Conservation (phyloP, 2,797 vertebrate species). For the Eleutherodactylus coqui region DNA sequence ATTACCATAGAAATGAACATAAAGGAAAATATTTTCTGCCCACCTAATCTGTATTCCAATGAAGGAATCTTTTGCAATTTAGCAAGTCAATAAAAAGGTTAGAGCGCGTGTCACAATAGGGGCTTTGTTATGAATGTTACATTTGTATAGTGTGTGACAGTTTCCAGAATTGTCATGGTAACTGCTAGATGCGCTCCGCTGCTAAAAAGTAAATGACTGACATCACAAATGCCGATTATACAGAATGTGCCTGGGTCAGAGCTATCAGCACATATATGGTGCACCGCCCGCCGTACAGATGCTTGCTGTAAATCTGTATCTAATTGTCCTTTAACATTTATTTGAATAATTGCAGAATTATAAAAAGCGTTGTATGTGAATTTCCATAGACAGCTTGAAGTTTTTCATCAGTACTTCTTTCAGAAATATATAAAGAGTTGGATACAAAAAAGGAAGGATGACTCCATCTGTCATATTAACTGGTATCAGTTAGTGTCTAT, state of each 20-base stretch:
- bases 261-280: background rate
- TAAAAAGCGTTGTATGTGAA: background rate
- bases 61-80: conserved; percentile 31
- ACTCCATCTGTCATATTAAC: no score
- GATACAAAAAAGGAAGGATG: no score
- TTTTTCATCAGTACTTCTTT: no score
- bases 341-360: background rate
- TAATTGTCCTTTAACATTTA: background rate
- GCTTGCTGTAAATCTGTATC: background rate
- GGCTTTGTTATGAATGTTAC: conserved; percentile 39
- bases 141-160: conserved; percentile 50
- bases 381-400: no score
- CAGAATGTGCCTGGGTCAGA: background rate
- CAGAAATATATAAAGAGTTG: no score
- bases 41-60: conserved; percentile 7
- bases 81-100: conserved; percentile 53
- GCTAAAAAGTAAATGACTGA: conserved; percentile 34
- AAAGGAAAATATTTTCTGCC: conserved; percentile 17
- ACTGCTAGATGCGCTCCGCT: conserved; percentile 35
- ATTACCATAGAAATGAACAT: conserved; percentile 26
- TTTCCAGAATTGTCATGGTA: conserved; percentile 59
- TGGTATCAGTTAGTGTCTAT: no score
- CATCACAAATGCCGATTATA: conserved; percentile 33
- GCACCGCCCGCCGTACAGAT: background rate
- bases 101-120: conserved; percentile 39